Evolutionary conservation across 2,888 invertebrate genomes (phyloP).

Genomic region (Caenorhabditis sp.): DNA sequence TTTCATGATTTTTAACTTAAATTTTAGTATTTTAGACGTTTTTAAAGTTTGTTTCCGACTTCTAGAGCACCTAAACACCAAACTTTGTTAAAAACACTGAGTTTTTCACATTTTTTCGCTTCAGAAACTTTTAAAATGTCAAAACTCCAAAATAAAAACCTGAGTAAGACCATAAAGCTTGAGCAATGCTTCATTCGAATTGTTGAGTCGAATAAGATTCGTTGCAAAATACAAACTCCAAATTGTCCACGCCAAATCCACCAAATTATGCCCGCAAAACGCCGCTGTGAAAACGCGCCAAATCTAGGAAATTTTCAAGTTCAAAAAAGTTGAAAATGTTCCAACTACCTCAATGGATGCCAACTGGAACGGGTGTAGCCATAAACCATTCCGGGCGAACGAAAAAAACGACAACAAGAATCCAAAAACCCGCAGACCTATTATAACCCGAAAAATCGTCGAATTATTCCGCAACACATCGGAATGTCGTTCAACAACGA

Average conservation of each 20-base stretch:
- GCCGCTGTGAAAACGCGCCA: conserved; percentile 61
- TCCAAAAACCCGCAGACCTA: conserved; percentile 40
- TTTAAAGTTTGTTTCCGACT: too few relatives aligned
- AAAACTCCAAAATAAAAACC: conserved; percentile 17
- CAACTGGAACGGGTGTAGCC: conserved; percentile 46
- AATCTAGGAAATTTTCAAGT: conserved; percentile 15
- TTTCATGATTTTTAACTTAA: too few relatives aligned
- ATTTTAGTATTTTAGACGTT: too few relatives aligned
- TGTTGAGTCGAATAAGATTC: conserved; percentile 46
- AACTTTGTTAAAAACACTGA: not conserved
- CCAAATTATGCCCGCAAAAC: conserved; percentile 63
- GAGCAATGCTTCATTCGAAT: conserved; percentile 46
- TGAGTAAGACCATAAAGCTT: conserved; percentile 53
- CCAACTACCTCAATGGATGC: conserved; percentile 42
- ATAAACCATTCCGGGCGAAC: conserved; percentile 37
- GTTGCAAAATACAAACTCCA: conserved; percentile 48
- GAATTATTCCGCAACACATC: conserved; percentile 50
- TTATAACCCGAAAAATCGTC: conserved; percentile 39
- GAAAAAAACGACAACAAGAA: conserved; percentile 36
- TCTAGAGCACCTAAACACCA: too few relatives aligned
- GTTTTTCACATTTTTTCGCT: not conserved
- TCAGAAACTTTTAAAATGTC: not conserved
- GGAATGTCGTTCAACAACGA: conserved; percentile 50
- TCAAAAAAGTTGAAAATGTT: not conserved
- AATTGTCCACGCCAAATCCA: conserved; percentile 57